Conservation (phyloP, 2,113 vertebrate genomes). For the Bos javanicus region DNA sequence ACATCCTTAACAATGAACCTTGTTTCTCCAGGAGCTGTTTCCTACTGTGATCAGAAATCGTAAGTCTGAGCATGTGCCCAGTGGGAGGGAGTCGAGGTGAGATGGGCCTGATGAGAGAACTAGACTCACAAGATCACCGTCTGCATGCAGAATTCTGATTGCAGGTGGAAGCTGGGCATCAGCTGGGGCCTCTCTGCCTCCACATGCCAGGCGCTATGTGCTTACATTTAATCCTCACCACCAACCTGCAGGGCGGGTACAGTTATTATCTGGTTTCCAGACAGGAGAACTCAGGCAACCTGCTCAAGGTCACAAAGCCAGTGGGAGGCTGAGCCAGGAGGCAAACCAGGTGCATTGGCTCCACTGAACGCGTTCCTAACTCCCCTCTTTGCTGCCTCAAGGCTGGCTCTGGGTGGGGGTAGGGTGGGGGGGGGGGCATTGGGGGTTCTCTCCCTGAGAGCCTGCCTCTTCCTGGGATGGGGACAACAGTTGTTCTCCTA, state of each 20-base stretch:
- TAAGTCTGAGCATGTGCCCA: background rate
- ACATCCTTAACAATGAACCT: background rate
- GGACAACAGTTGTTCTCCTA: too few species aligned
- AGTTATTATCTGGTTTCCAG: background rate
- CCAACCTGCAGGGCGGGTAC: background rate
- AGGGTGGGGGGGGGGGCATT: too few species aligned
- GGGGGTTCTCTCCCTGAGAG: background rate
- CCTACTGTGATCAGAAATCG: background rate
- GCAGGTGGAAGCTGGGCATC: rapidly evolving
- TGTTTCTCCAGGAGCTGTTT: background rate
- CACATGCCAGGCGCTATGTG: background rate
- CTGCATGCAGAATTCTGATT: rapidly evolving
- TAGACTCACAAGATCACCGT: background rate
- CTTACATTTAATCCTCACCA: background rate
- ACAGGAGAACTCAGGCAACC: background rate
- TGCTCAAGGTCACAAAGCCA: background rate
- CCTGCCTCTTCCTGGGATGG: background rate
- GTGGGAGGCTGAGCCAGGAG: background rate
- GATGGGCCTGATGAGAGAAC: background rate
- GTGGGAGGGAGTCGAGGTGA: background rate
- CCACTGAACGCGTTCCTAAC: rapidly evolving
- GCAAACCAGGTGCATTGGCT: rapidly evolving
- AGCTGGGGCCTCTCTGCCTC: background rate
- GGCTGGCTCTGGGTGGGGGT: background rate
- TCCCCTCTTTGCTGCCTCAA: background rate